Evolutionary conservation across 2,888 invertebrate species (phyloP).

Genomic region (Chalcis sispes): DNA sequence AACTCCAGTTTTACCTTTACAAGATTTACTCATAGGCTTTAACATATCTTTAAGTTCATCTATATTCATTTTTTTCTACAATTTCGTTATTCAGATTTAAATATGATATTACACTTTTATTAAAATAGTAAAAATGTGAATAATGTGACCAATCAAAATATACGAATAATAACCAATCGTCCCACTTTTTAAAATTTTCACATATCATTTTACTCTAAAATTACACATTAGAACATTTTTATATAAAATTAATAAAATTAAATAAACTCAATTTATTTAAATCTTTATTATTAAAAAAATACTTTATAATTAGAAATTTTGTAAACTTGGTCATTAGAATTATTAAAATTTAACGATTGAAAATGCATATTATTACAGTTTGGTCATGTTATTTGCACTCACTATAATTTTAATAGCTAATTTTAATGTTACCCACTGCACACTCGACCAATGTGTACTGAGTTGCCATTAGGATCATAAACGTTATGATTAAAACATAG

Average conservation of each 20-base stretch:
- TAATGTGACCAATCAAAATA: neutral
- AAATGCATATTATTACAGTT: neutral
- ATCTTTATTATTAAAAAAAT: too few species aligned
- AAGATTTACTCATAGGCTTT: constrained; percentile 47
- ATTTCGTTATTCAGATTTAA: neutral
- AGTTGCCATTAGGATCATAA: neutral
- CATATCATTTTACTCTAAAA: too few species aligned
- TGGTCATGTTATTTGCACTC: neutral
- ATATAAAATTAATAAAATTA: too few species aligned
- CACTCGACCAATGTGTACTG: constrained; percentile 9
- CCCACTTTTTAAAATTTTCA: too few species aligned
- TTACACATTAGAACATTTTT: too few species aligned
- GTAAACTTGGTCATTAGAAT: too few species aligned
- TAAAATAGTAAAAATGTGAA: neutral
- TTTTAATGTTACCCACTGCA: constrained; percentile 28
- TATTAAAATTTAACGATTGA: neutral
- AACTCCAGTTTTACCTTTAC: constrained; percentile 43
- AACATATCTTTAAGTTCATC: constrained; percentile 11
- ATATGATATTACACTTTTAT: neutral
- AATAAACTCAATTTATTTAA: too few species aligned
- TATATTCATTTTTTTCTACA: constrained; percentile 45
- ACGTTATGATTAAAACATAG: neutral
- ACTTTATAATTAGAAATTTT: too few species aligned
- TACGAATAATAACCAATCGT: neutral
- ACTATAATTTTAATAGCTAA: too few species aligned